Conservation (phyloP, 2,797 vertebrate genomes). For the Sciurus vulgaris region DNA sequence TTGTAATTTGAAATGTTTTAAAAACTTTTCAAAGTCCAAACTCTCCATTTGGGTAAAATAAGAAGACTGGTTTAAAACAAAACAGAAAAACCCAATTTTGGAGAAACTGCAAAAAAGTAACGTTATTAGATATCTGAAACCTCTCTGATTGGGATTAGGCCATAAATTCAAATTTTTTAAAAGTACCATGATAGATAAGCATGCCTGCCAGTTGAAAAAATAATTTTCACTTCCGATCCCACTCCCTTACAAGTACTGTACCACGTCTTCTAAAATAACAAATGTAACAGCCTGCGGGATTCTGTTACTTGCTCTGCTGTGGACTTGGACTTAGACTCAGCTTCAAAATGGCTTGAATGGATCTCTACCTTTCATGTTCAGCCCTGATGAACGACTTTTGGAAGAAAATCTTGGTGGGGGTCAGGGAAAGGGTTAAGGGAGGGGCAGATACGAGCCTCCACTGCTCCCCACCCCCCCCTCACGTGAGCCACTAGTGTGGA, state of each 20-base stretch:
- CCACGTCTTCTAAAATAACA: conserved; percentile 64
- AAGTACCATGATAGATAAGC: not conserved
- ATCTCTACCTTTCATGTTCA: not conserved
- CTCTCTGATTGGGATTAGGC: conserved; percentile 42
- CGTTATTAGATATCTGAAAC: conserved; percentile 66
- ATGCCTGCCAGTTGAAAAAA: conserved; percentile 45
- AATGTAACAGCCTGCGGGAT: conserved; percentile 48
- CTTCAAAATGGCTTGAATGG: not conserved
- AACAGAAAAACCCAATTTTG: conserved; percentile 29
- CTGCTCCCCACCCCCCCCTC: not conserved
- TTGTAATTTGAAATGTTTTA: conserved; percentile 36
- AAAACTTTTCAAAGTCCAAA: conserved; percentile 58
- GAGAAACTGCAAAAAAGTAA: conserved; percentile 16
- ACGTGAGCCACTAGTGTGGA: not conserved
- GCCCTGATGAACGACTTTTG: not conserved
- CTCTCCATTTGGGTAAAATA: not conserved
- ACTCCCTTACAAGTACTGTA: conserved; percentile 49
- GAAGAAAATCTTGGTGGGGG: not conserved
- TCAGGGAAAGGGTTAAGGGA: not conserved
- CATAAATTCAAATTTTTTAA: not conserved
- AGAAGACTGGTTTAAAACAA: not conserved
- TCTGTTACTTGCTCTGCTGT: conserved; percentile 20
- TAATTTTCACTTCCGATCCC: conserved; percentile 34
- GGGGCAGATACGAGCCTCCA: not conserved
- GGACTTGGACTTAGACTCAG: not conserved